phyloP scores from a whole-genome alignment of 2,113 vertebrate species.

The Stegastes partitus region DNA sequence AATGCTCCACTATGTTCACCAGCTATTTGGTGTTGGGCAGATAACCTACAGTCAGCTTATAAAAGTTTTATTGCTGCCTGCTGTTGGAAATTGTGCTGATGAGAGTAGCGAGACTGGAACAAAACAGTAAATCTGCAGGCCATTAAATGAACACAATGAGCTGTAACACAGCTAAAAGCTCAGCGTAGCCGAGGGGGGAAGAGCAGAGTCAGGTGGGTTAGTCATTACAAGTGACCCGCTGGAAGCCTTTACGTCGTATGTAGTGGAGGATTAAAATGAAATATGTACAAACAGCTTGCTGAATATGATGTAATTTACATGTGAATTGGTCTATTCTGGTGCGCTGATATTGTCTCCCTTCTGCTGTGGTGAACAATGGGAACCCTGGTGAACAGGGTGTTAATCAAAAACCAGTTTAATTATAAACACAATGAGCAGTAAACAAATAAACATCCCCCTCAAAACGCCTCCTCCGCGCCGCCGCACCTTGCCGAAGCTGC shows the following conservation, averaged over 20 bases:
- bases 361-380: conserved; percentile 9
- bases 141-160: background rate
- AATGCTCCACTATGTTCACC: background rate
- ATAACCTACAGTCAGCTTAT: background rate
- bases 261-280: background rate
- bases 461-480: background rate
- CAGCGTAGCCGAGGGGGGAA: background rate
- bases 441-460: conserved; percentile 27
- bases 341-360: background rate
- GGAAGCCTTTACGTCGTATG: background rate
- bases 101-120: too few species aligned
- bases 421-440: conserved; percentile 37
- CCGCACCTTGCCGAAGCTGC: conserved; percentile 98
- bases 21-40: background rate
- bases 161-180: background rate
- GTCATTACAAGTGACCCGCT: background rate
- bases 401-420: conserved; percentile 17
- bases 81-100: too few species aligned
- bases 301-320: background rate
- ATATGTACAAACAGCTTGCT: background rate
- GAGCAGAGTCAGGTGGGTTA: background rate
- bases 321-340: conserved; percentile 4
- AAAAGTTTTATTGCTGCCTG: background rate
- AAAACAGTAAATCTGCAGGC: background rate
- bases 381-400: background rate